Evolutionary conservation across 2,888 invertebrate species (phyloP).

Genomic region (Hyles lineata): DNA sequence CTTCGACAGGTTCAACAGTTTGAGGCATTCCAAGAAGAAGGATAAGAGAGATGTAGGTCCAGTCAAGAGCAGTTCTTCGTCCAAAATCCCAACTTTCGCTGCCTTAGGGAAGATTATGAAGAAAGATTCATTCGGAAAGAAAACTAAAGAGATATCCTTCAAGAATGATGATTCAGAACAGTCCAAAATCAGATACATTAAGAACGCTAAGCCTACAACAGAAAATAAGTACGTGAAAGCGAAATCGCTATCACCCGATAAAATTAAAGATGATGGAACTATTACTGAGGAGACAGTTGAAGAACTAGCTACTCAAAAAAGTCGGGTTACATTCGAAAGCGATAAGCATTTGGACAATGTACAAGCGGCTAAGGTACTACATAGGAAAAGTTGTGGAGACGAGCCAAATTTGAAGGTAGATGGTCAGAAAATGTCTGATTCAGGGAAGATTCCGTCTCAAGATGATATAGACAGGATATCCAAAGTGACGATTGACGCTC

Average conservation of each 20-base stretch:
- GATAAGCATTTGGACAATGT: conserved; percentile 37
- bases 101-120: conserved; percentile 81
- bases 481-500: conserved; percentile 94
- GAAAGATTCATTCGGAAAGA: conserved; percentile 76
- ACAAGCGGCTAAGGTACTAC: conserved; percentile 53
- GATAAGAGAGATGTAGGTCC: conserved; percentile 66
- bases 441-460: conserved; percentile 88
- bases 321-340: conserved; percentile 46
- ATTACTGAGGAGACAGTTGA: conserved; percentile 64
- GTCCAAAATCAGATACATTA: conserved; percentile 71
- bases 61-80: conserved; percentile 74
- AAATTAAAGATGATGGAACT: conserved; percentile 55
- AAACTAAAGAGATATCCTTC: conserved; percentile 60
- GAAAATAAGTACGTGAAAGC: conserved; percentile 80
- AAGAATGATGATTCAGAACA: conserved; percentile 59
- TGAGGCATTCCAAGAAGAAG: conserved; percentile 76
- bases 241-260: conserved; percentile 74
- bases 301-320: conserved; percentile 42
- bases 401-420: conserved; percentile 69
- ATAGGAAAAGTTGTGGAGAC: conserved; percentile 80
- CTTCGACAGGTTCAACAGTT: conserved; percentile 77
- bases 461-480: conserved; percentile 95
- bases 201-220: conserved; percentile 65
- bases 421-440: conserved; percentile 68
- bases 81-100: conserved; percentile 80